These are phyloP conservation scores for Prionailurus viverrinus DNA, from an alignment of 2,113 vertebrate genomes.

Conservation along the genomic window DNA sequence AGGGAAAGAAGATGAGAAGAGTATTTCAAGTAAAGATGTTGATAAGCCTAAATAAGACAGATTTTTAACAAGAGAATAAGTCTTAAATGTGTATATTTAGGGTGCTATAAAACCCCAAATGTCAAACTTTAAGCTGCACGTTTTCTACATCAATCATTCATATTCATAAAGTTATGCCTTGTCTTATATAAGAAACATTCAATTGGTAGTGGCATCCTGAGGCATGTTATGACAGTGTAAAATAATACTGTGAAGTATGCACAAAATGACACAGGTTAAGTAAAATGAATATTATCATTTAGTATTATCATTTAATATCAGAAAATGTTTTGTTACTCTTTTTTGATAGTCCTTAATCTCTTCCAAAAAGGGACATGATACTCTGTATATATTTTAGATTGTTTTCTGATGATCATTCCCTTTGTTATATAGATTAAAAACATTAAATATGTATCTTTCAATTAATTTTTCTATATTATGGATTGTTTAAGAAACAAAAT, in stretches of 20 bases:
- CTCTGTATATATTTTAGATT: background rate
- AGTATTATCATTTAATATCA: background rate
- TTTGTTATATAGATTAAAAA: background rate
- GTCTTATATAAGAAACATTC: constrained; percentile 19
- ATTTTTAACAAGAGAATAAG: constrained; percentile 8
- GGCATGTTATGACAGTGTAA: background rate
- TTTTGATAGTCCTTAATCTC: background rate
- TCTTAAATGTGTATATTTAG: background rate
- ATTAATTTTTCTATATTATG: background rate
- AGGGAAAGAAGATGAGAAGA: background rate
- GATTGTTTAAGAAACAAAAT: background rate
- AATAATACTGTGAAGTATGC: background rate
- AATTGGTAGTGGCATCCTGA: background rate
- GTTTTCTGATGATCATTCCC: constrained; percentile 28
- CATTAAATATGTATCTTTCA: constrained; percentile 7
- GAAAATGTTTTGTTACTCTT: background rate
- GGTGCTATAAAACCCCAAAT: background rate
- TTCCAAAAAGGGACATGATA: background rate
- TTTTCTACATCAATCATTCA: background rate
- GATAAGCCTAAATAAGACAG: background rate
- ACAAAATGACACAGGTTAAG: background rate
- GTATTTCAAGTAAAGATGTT: constrained; percentile 27
- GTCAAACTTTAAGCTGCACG: constrained; percentile 19
- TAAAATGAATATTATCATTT: constrained; percentile 35
- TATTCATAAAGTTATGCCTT: constrained; percentile 16